phyloP scores from a whole-genome alignment of 1,140 invertebrate species.

The Coenobita brevimanus region DNA sequence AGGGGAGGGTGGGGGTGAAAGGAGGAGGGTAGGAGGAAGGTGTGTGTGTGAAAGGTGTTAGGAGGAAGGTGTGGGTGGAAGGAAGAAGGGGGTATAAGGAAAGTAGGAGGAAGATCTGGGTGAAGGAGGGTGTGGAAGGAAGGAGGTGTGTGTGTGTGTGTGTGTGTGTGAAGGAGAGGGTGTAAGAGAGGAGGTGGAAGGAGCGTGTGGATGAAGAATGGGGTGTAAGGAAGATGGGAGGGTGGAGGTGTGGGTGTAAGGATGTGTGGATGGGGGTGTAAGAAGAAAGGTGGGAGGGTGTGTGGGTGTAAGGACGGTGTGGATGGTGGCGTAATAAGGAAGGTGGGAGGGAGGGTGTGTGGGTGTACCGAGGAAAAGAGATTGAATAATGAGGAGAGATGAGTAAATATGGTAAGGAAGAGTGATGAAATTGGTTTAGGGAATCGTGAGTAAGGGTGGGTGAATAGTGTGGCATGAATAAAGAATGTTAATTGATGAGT shows the following conservation, averaged over 20 bases:
- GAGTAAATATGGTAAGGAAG: too few species aligned
- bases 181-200: background rate
- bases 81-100: background rate
- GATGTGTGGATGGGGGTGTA: background rate
- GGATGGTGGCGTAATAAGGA: too few species aligned
- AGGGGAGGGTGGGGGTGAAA: too few species aligned
- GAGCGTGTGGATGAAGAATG: background rate
- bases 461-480: too few species aligned
- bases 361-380: too few species aligned
- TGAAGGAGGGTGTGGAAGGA: background rate
- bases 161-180: background rate
- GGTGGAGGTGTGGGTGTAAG: background rate
- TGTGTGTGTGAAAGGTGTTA: background rate
- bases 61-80: background rate
- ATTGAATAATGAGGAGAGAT: too few species aligned
- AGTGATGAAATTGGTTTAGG: too few species aligned
- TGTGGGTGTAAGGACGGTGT: too few species aligned
- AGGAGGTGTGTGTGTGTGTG: background rate
- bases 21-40: too few species aligned
- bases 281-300: background rate
- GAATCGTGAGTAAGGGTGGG: too few species aligned
- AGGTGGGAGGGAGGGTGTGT: too few species aligned
- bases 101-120: background rate
- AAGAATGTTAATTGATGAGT: too few species aligned
- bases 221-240: background rate